phyloP scores from a whole-genome alignment of 1,140 invertebrate species.

The Drosophila cardini region DNA sequence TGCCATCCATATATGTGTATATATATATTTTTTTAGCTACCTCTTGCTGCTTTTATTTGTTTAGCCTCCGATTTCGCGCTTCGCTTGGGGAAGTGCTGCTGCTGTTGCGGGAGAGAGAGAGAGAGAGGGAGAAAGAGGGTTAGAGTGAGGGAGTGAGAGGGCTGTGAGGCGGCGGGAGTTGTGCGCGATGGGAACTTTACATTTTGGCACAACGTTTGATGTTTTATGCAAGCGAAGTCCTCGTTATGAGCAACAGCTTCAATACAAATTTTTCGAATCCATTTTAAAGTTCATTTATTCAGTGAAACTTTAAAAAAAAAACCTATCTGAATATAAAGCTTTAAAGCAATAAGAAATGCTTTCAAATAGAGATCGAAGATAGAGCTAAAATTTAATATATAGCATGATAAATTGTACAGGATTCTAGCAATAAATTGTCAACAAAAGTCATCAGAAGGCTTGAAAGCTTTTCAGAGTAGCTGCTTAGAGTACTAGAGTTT shows the following conservation, averaged over 20 bases:
- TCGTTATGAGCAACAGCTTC: slow-evolving; percentile 24
- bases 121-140: not conserved
- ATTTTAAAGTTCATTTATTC: slow-evolving; percentile 14
- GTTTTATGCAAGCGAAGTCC: slow-evolving; percentile 69
- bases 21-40: slow-evolving; percentile 29
- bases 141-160: not conserved
- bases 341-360: not conserved
- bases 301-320: not conserved
- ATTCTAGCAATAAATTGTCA: too few relatives aligned
- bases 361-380: not conserved
- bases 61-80: slow-evolving; percentile 60
- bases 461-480: too few relatives aligned
- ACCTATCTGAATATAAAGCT: not conserved
- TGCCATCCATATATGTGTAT: too few relatives aligned
- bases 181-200: slow-evolving; percentile 35
- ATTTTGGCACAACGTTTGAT: slow-evolving; percentile 75
- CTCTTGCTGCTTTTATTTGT: slow-evolving; percentile 63
- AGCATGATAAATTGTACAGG: too few relatives aligned
- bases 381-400: too few relatives aligned
- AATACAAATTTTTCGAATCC: slow-evolving; percentile 29
- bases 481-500: too few relatives aligned
- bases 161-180: not conserved
- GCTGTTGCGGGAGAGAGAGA: not conserved
- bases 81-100: slow-evolving; percentile 16
- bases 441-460: too few relatives aligned